Evolutionary conservation across 2,113 vertebrate species (phyloP).

Genomic region (Clarias magur): DNA sequence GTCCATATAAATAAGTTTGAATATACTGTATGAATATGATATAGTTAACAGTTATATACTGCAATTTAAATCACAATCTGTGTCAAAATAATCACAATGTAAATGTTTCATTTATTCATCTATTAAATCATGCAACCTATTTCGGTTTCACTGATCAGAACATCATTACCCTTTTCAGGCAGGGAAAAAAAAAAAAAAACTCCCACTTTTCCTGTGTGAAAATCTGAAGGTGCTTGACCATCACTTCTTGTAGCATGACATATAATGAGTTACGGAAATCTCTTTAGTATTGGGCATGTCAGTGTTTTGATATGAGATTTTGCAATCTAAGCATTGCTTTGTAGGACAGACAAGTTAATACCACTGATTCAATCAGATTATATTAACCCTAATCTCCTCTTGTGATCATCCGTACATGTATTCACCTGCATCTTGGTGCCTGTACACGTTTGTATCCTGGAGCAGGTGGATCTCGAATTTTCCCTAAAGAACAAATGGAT

Average conservation of each 20-base stretch:
- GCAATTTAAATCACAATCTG: no score
- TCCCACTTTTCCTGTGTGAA: background rate
- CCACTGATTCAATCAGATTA: slow-evolving; percentile 5
- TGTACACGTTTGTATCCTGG: background rate
- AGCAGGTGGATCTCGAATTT: background rate
- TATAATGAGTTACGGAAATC: background rate
- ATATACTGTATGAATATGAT: no score
- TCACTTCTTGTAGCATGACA: background rate
- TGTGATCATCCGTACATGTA: slow-evolving; percentile 1
- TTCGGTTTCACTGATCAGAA: background rate
- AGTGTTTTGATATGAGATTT: background rate
- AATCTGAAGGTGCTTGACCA: background rate
- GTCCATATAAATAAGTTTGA: no score
- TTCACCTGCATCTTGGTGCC: background rate
- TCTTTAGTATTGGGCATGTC: background rate
- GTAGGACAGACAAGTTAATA: background rate
- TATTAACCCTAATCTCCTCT: slow-evolving; percentile 48
- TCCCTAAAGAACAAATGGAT: background rate
- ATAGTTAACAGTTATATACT: no score
- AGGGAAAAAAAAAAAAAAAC: background rate
- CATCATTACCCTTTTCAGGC: background rate
- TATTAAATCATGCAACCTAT: no score
- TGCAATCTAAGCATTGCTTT: background rate
- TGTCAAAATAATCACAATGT: no score
- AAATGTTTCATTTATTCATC: no score